phyloP scores from a whole-genome alignment of 2,797 vertebrate genomes.

The Macrochelys suwanniensis region DNA sequence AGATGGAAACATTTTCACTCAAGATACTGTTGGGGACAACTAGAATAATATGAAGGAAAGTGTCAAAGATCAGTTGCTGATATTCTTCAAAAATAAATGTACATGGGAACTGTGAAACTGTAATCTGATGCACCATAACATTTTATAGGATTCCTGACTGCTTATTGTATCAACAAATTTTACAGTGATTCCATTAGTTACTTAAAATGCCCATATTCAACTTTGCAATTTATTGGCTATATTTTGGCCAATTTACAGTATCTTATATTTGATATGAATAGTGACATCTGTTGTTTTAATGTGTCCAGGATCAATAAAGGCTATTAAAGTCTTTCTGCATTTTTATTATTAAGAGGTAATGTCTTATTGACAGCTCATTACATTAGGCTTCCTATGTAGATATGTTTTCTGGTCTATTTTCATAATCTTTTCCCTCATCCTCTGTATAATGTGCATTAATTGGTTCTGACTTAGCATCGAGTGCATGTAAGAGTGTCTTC shows the following conservation, averaged over 20 bases:
- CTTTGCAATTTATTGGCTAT: constrained; percentile 6
- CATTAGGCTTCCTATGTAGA: background rate
- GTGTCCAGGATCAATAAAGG: constrained; percentile 47
- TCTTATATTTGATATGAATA: constrained; percentile 31
- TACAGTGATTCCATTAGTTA: background rate
- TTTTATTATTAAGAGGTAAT: constrained; percentile 7
- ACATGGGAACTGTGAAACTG: constrained; percentile 29
- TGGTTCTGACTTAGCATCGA: background rate
- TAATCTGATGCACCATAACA: constrained; percentile 23
- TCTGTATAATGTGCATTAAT: background rate
- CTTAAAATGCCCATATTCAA: background rate
- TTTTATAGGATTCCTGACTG: constrained; percentile 40
- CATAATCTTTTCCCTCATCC: background rate
- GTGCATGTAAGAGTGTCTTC: background rate
- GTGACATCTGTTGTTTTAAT: constrained; percentile 48
- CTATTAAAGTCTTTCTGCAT: constrained; percentile 39
- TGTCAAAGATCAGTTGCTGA: constrained; percentile 35
- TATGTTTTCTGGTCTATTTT: constrained; percentile 22
- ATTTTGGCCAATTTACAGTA: constrained; percentile 46
- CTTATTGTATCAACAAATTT: background rate
- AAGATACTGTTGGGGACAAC: constrained; percentile 30
- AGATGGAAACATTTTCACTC: constrained; percentile 24
- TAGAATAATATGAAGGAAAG: constrained; percentile 55
- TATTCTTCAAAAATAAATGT: constrained; percentile 48
- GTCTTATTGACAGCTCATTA: constrained; percentile 5